Conservation (phyloP, 2,888 invertebrate species). For the Pycnomerus fuliginosus region DNA sequence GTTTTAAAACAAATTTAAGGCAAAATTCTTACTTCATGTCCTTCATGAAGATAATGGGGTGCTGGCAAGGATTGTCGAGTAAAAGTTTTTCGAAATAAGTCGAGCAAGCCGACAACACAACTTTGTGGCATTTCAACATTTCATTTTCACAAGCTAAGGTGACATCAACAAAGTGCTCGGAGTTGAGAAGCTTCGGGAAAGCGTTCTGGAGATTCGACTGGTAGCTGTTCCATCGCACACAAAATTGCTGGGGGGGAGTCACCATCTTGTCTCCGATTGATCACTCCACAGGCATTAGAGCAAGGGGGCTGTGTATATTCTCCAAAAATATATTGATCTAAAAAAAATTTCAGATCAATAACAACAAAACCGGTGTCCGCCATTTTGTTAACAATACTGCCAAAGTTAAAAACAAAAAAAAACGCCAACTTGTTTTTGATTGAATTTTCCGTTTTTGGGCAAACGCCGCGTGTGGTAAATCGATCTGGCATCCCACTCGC, state of each 20-base stretch:
- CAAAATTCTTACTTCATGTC: slow-evolving; percentile 65
- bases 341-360: neutral
- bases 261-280: no score
- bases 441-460: no score
- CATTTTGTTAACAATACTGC: no score
- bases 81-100: slow-evolving; percentile 79
- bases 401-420: no score
- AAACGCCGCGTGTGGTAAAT: no score
- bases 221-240: slow-evolving; percentile 81
- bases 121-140: slow-evolving; percentile 83
- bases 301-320: slow-evolving; percentile 20
- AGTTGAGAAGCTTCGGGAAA: slow-evolving; percentile 71
- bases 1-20: slow-evolving; percentile 4
- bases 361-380: neutral
- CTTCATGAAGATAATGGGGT: slow-evolving; percentile 80
- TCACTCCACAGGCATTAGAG: slow-evolving; percentile 16
- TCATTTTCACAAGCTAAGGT: slow-evolving; percentile 86
- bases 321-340: slow-evolving; percentile 15
- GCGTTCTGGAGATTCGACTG: slow-evolving; percentile 77
- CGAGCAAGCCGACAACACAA: slow-evolving; percentile 82
- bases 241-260: slow-evolving; percentile 64
- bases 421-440: no score
- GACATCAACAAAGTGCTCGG: slow-evolving; percentile 86
- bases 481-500: no score
- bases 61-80: slow-evolving; percentile 81